Base-by-base conservation (phyloP, 2,797 vertebrate species). In the Lacerta viridis region DNA sequence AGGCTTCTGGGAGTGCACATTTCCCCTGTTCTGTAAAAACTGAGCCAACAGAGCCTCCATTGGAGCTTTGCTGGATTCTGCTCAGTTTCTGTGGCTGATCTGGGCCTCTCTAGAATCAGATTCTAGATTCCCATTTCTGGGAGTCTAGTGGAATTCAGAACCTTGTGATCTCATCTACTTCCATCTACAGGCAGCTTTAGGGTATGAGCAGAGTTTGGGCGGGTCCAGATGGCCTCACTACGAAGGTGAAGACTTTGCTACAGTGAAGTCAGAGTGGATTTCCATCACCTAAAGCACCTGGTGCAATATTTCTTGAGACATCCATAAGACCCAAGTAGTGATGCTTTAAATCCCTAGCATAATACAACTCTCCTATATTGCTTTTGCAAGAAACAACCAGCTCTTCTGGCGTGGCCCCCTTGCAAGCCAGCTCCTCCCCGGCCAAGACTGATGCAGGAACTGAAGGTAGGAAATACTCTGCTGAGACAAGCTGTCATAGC, bases 401-500 rank as follows among this genome's bases (percentile, higher is more conserved):
- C 59, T 87, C 95, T 78, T 93, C 95, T 0, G 92, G 93, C 0
- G 92, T 93, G 36, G 82, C 96, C 92, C 92, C 93, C 0, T 92
- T 96, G 83, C 94, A 97, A 75, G 94, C 92, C 90, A 90, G 92
- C 82, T 89, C 91, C 87, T 83, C 92, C 55, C 29, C 0, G 0
- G 50, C 90, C 92, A 90, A 89, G 88, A 87, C 46, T 85, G 80
- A 92, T 17, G 89, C 94, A 27, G 92, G 89, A 68, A 85, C 92
- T 86, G 93, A 96, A 97, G 97, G 97, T 97, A 97, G 91, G 96
- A 91, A 87, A 76, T 17, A 0, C 0, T 0, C 17, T 55, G 13
- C 27, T 4, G 85, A 72, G 69, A 88, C 33, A 25, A 89, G 77
- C 20, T n/a, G 69, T 78, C 76, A 84, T 86, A n/a, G 76, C 0